Base-by-base conservation (phyloP, 2,113 vertebrate genomes). In the Plotosus lineatus region DNA sequence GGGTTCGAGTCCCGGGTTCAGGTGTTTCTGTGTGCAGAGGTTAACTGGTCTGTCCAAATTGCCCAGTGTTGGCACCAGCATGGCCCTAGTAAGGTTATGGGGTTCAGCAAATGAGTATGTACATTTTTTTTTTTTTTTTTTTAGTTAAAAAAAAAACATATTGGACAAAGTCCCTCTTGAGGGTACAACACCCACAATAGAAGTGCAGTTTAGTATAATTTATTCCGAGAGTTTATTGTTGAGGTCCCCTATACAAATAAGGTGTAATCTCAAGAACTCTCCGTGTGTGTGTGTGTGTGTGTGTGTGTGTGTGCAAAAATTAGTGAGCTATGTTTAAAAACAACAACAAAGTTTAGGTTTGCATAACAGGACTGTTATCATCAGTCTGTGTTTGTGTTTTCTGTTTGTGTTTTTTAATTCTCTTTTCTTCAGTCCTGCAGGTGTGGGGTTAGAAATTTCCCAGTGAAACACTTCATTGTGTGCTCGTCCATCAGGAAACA, bases 381-480 rank as follows among this genome's bases (percentile, higher is more conserved):
- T 5, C 36, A 79, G 2, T 40, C 40, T 6, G 56, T 28, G 14
- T 78, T 17, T 15, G 6, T 10, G 42, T n/a, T 51, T 38, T 53
- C 21, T 33, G 31, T 65, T 50, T 50, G 33, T 17, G 40, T 36
- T 69, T 65, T 66, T n/a, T 36, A 51, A 28, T 55, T 31, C 14
- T 48, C 3, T 46, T 46, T 46, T 26, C 33, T 36, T 50, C 33
- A 58, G 36, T 80, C 73, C n/a, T 46, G 63, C 80, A 85, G 80
- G 77, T 80, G 72, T 66, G 36, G 38, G 71, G 11, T 28, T 65
- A 77, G 66, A 65, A 26, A 68, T 76, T 58, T 74, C 51, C 46
- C 61, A 53, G n/a, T 74, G 40, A 55, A 58, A 42, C 51, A n/a
- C 31, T 84, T 78, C 69, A 84, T 84, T 86, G 77, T 86, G 46